These are phyloP conservation scores for Drosophila prosaltans DNA, from an alignment of 1,140 invertebrate species.

Conservation along the genomic window DNA sequence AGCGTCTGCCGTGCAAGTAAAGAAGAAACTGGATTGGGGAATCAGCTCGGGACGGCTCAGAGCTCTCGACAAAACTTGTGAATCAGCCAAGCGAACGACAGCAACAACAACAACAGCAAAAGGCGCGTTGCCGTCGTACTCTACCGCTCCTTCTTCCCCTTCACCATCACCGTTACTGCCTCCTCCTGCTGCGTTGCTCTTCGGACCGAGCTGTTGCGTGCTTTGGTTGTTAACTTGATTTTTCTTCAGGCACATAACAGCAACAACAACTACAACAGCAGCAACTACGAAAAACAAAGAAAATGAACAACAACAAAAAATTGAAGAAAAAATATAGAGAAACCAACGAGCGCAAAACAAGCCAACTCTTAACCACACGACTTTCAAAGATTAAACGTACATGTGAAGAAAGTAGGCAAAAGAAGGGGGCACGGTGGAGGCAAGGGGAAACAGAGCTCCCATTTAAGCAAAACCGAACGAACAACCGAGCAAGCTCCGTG, in stretches of 20 bases:
- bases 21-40: slow-evolving; percentile 77
- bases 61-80: slow-evolving; percentile 69
- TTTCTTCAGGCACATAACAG: slow-evolving; percentile 61
- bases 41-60: slow-evolving; percentile 61
- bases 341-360: slow-evolving; percentile 38
- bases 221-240: slow-evolving; percentile 76
- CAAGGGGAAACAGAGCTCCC: slow-evolving; percentile 39
- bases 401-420: slow-evolving; percentile 15
- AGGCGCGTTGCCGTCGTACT: slow-evolving; percentile 56
- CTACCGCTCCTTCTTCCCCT: slow-evolving; percentile 23
- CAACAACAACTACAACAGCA: slow-evolving; percentile 27
- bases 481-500: slow-evolving; percentile 58
- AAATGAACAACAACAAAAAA: slow-evolving; percentile 54
- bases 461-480: slow-evolving; percentile 41
- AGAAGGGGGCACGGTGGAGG: slow-evolving; percentile 15
- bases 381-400: slow-evolving; percentile 51
- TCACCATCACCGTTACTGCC: slow-evolving; percentile 19
- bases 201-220: slow-evolving; percentile 48
- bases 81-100: slow-evolving; percentile 70
- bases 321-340: slow-evolving; percentile 23
- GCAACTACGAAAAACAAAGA: slow-evolving; percentile 69
- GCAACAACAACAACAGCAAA: slow-evolving; percentile 41
- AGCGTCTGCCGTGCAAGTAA: slow-evolving; percentile 53
- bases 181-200: slow-evolving; percentile 22
- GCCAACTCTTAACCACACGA: slow-evolving; percentile 66